These are phyloP conservation scores for Coccyzus lansbergi DNA, from an alignment of 2,797 vertebrate genomes.

Conservation along the genomic window DNA sequence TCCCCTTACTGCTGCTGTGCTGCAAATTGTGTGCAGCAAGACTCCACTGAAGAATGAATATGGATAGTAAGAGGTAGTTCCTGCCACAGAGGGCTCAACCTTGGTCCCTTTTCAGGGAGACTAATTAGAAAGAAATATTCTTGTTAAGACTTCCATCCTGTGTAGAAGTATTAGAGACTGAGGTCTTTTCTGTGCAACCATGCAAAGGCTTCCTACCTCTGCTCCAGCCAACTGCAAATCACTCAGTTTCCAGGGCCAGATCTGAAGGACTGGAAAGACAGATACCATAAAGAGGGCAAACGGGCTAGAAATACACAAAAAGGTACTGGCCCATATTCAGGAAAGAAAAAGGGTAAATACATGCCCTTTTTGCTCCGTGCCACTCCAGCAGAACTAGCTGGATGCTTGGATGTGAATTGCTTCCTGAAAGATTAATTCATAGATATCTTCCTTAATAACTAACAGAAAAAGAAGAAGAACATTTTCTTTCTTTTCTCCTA, in stretches of 20 bases:
- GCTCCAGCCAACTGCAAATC: neutral
- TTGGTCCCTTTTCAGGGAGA: neutral
- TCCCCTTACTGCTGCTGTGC: neutral
- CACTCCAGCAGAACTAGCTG: neutral
- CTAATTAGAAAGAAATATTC: neutral
- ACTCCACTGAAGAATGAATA: neutral
- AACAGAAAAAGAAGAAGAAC: neutral
- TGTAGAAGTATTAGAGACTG: neutral
- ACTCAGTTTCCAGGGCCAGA: accelerated
- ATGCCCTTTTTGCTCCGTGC: neutral
- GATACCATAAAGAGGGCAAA: neutral
- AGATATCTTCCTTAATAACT: neutral
- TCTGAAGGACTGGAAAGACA: neutral
- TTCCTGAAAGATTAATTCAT: neutral
- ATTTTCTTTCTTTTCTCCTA: neutral
- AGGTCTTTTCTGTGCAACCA: neutral
- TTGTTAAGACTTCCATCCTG: neutral
- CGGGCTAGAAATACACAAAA: neutral
- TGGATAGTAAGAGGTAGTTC: neutral
- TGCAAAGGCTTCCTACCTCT: neutral
- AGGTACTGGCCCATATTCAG: neutral
- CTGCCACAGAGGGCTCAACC: neutral
- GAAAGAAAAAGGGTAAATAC: neutral
- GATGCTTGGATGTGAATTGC: neutral
- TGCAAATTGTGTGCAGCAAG: neutral